Percentiles rank a stretch among this genome's conserved stretches.
These are phyloP conservation scores for Sinotaia quadrata DNA, from an alignment of 2,888 invertebrate genomes.

Conservation along the genomic window DNA sequence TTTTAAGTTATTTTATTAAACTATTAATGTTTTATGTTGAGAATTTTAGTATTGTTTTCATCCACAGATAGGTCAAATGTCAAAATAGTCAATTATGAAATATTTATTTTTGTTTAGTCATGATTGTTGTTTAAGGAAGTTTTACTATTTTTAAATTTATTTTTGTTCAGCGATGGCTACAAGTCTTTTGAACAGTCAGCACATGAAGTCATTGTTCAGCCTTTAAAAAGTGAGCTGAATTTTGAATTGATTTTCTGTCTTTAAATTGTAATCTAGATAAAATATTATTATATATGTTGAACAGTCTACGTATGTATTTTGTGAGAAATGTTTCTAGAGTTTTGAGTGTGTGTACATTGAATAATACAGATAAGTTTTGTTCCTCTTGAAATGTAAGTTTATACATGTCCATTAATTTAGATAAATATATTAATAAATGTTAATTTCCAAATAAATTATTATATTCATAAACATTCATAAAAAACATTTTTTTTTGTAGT, in stretches of 20 bases:
- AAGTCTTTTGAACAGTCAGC: slow-evolving; percentile 55
- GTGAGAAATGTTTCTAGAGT: neutral
- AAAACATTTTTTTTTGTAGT: too few relatives aligned
- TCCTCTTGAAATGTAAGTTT: too few relatives aligned
- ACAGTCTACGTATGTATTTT: neutral
- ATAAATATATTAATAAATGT: too few relatives aligned
- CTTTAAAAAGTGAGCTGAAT: slow-evolving; percentile 53
- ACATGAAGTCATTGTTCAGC: slow-evolving; percentile 54
- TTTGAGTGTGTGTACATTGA: neutral
- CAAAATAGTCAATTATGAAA: too few relatives aligned
- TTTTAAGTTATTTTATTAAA: too few relatives aligned
- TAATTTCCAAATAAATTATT: too few relatives aligned
- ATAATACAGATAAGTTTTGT: too few relatives aligned
- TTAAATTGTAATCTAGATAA: neutral
- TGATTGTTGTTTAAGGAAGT: neutral
- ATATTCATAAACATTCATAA: too few relatives aligned
- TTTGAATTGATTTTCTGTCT: neutral
- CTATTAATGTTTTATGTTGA: too few relatives aligned
- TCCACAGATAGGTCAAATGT: neutral
- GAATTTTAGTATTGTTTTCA: too few relatives aligned
- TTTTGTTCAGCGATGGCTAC: slow-evolving; percentile 56
- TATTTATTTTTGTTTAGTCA: neutral
- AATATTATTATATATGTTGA: neutral
- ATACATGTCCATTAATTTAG: too few relatives aligned
- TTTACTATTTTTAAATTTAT: neutral